Evolutionary conservation across 2,888 invertebrate species (phyloP).

Genomic region (Lymantria dispar): DNA sequence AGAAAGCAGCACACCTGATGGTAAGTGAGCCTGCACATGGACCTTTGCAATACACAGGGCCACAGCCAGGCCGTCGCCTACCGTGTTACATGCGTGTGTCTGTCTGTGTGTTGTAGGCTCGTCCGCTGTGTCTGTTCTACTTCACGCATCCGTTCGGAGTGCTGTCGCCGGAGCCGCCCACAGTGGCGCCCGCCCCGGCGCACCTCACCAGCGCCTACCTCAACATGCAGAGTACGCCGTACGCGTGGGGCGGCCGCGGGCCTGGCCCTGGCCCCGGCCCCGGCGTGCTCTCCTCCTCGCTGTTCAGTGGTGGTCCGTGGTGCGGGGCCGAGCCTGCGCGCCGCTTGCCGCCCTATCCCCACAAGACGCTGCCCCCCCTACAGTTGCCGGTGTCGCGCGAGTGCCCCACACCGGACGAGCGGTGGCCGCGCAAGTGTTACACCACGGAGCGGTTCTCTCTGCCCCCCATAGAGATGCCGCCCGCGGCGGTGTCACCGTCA

Average conservation of each 20-base stretch:
- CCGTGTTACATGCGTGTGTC: too few species aligned
- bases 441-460: constrained; percentile 50
- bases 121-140: constrained; percentile 80
- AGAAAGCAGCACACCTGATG: too few species aligned
- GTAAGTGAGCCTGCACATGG: too few species aligned
- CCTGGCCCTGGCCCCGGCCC: constrained; percentile 40
- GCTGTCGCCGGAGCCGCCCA: constrained; percentile 73
- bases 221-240: constrained; percentile 55
- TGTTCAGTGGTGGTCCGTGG: constrained; percentile 58
- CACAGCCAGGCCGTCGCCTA: too few species aligned
- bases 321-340: constrained; percentile 40
- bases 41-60: too few species aligned
- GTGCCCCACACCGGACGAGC: constrained; percentile 38
- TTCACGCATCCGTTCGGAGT: constrained; percentile 82
- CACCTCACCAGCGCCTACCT: constrained; percentile 51
- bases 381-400: constrained; percentile 50
- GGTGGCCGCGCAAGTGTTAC: constrained; percentile 51
- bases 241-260: constrained; percentile 42
- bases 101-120: constrained; percentile 48
- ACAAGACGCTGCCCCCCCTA: constrained; percentile 61
- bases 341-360: constrained; percentile 47
- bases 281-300: constrained; percentile 52
- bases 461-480: constrained; percentile 47
- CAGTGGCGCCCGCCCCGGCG: constrained; percentile 43
- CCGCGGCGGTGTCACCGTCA: constrained; percentile 16